Evolutionary conservation across 2,888 invertebrate species (phyloP), one percentile per base, ranked within the genome.

Genomic region (Trichacis sp.): DNA sequence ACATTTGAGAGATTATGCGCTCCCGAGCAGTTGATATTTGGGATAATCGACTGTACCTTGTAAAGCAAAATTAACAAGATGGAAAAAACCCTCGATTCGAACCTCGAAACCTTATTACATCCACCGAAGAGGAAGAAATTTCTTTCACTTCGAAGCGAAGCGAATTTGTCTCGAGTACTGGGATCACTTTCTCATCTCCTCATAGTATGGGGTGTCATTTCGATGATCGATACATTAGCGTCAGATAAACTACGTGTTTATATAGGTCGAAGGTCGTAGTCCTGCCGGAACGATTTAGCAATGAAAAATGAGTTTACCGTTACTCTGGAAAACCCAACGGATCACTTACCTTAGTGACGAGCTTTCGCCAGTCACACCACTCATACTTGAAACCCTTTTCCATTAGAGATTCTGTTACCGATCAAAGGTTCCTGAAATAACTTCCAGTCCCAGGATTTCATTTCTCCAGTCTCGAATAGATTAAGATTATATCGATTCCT

Each of bases 241-340:
- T 36, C 15, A 30, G 30, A 60, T 60, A 57, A 67, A 64, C 51
- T 69, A 67, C 63, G 65, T 65, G 67, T 65, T 68, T 65, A 65
- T 64, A 54, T 64, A 67, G 69, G 62, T 69, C 64, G 69, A 57
- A 67, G 69, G 64, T 69, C 63, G 64, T 63, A 69, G 64, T 50
- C 59, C 51, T 40, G 58, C 24, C 54, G 56, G 48, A 52, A 38
- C 47, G 51, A 52, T 68, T 68, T 60, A 56, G 54, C 53, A 64
- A 69, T 77, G 77, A 78, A 77, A 77, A 76, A 74, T 73, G 77
- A 73, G 73, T 54, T 72, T 72, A 71, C 62, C 57, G 49, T 45
- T 58, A 68, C 49, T 33, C 55, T 43, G 57, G 60, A 64, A 54
- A 68, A 64, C 60, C 60, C 61, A 49, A 59, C 71, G 60, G 68